Percentiles rank a stretch among this genome's conserved stretches.
Conservation (phyloP, 2,113 vertebrate genomes). For the Urocynchramus pylzowi region DNA sequence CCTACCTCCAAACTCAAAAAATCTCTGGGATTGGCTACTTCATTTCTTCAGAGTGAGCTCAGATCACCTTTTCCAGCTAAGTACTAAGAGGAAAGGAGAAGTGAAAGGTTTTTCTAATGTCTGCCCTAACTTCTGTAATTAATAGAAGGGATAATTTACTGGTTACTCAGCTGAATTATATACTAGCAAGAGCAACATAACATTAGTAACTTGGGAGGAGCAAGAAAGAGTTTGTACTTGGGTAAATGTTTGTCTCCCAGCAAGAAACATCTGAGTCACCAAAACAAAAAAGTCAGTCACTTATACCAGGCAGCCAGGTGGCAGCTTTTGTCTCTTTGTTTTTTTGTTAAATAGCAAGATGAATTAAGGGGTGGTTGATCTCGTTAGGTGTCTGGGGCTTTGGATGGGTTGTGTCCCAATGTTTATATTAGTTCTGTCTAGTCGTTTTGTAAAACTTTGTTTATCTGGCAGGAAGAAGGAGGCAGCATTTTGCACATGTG, state of each 20-base stretch:
- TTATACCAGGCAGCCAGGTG: neutral
- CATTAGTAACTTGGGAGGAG: constrained; percentile 1
- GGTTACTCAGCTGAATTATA: neutral
- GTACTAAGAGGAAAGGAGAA: neutral
- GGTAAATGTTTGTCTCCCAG: neutral
- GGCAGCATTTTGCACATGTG: neutral
- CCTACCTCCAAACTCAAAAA: neutral
- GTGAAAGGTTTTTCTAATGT: neutral
- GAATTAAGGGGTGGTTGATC: neutral
- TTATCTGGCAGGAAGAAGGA: neutral
- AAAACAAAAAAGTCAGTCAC: neutral
- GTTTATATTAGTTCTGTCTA: neutral
- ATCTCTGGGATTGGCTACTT: neutral
- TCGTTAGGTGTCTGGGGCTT: neutral
- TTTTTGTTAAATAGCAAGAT: neutral
- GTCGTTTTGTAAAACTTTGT: neutral
- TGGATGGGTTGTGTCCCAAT: neutral
- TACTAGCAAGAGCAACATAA: neutral
- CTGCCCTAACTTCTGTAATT: neutral
- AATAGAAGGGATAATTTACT: neutral
- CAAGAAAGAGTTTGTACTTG: neutral
- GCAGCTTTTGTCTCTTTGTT: neutral
- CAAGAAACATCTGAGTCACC: constrained; percentile 8
- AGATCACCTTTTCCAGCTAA: neutral
- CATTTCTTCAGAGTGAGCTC: neutral